These are phyloP conservation scores for Drosophila nannoptera DNA, from an alignment of 1,140 invertebrate genomes.

Conservation along the genomic window DNA sequence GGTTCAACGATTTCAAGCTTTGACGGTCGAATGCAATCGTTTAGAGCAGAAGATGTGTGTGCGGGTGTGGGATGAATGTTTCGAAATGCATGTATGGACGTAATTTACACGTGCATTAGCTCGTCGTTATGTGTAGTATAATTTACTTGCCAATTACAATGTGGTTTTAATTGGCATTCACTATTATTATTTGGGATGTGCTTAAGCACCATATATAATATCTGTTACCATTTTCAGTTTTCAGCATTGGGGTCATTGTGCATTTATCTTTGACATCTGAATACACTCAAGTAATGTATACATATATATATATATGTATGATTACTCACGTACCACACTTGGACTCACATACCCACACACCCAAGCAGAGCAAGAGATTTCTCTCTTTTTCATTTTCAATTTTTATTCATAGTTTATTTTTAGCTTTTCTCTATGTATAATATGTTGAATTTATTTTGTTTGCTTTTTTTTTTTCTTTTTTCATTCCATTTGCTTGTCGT, in stretches of 20 bases:
- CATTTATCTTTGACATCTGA: constrained; percentile 46
- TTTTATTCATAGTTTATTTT: constrained; percentile 76
- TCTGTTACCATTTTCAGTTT: constrained; percentile 20
- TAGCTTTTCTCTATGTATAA: constrained; percentile 59
- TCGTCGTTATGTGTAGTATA: background rate
- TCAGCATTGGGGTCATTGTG: constrained; percentile 38
- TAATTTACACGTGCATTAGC: background rate
- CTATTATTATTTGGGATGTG: background rate
- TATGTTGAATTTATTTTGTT: constrained; percentile 24
- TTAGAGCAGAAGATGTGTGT: constrained; percentile 16
- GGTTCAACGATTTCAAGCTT: constrained; percentile 64
- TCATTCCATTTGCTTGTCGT: constrained; percentile 40
- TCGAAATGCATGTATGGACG: background rate
- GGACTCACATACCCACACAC: constrained; percentile 17
- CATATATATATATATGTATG: constrained; percentile 11
- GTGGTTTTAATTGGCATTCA: too few relatives aligned
- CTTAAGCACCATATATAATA: background rate
- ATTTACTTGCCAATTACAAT: background rate
- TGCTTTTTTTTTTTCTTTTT: constrained; percentile 25
- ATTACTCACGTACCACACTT: constrained; percentile 8
- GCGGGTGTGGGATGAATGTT: background rate
- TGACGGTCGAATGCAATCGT: constrained; percentile 37
- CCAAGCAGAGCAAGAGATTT: constrained; percentile 32
- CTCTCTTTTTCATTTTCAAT: constrained; percentile 47
- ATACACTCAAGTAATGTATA: constrained; percentile 13